Conservation (phyloP, 2,888 invertebrate genomes). For the Phengaris alcon region DNA sequence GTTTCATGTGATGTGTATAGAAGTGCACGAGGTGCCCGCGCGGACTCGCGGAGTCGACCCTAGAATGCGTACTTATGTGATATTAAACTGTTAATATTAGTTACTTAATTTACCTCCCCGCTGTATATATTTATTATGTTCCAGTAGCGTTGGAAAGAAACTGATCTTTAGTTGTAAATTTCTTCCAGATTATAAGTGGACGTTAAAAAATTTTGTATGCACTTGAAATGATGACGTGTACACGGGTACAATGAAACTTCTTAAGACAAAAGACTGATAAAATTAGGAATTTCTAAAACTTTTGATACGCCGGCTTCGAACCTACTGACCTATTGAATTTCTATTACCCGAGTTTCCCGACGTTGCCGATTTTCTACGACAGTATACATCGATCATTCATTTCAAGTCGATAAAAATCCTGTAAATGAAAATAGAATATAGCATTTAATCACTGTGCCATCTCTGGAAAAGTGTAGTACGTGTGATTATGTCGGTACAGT, state of each 20-base stretch:
- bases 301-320: slow-evolving; percentile 10
- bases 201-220: slow-evolving; percentile 15
- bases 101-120: slow-evolving; percentile 61
- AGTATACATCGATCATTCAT: slow-evolving; percentile 11
- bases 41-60: slow-evolving; percentile 46
- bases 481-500: slow-evolving; percentile 36
- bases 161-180: slow-evolving; percentile 27
- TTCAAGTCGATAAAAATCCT: slow-evolving; percentile 7
- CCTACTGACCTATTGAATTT: neutral
- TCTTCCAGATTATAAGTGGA: slow-evolving; percentile 28
- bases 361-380: neutral
- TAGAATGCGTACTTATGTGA: slow-evolving; percentile 76
- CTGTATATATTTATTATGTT: slow-evolving; percentile 62
- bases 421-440: slow-evolving; percentile 28
- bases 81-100: slow-evolving; percentile 65
- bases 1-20: slow-evolving; percentile 67
- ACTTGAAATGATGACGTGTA: slow-evolving; percentile 25
- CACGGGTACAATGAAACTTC: neutral
- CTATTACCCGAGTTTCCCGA: neutral
- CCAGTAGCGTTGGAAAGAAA: slow-evolving; percentile 23
- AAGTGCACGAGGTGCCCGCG: neutral
- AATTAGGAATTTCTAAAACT: slow-evolving; percentile 29
- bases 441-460: slow-evolving; percentile 34
- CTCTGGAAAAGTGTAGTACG: slow-evolving; percentile 28
- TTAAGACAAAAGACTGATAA: slow-evolving; percentile 25